These are phyloP conservation scores for Pseudochirops corinnae DNA, from an alignment of 2,797 vertebrate genomes.

Conservation along the genomic window DNA sequence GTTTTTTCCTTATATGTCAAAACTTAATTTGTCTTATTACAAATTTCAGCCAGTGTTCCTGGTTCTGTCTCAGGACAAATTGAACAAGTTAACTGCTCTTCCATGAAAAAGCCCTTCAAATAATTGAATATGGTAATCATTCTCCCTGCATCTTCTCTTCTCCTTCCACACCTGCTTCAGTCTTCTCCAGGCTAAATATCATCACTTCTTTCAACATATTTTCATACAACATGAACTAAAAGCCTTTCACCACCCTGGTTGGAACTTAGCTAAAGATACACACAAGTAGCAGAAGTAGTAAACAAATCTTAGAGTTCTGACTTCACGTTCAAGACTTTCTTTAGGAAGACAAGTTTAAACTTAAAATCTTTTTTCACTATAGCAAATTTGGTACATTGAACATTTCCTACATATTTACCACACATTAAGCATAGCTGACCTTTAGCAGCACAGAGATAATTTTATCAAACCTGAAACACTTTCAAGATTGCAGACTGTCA, in stretches of 20 bases:
- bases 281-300: neutral
- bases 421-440: neutral
- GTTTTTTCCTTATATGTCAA: neutral
- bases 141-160: neutral
- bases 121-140: neutral
- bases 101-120: neutral
- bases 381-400: neutral
- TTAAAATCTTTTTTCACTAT: neutral
- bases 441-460: neutral
- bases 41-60: neutral
- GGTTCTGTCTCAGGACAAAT: neutral
- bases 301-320: neutral
- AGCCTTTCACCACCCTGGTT: neutral
- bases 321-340: neutral
- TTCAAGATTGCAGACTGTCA: slow-evolving; percentile 67
- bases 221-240: neutral
- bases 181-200: neutral
- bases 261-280: neutral
- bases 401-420: neutral
- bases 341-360: neutral
- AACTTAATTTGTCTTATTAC: neutral
- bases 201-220: neutral
- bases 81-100: neutral
- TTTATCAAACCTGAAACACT: slow-evolving; percentile 49
- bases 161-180: neutral